Evolutionary conservation across 37 sponge, comb jelly and placozoan species (phyloP), one percentile per base, ranked within the genome.

Genomic region (Beroe ovata): DNA sequence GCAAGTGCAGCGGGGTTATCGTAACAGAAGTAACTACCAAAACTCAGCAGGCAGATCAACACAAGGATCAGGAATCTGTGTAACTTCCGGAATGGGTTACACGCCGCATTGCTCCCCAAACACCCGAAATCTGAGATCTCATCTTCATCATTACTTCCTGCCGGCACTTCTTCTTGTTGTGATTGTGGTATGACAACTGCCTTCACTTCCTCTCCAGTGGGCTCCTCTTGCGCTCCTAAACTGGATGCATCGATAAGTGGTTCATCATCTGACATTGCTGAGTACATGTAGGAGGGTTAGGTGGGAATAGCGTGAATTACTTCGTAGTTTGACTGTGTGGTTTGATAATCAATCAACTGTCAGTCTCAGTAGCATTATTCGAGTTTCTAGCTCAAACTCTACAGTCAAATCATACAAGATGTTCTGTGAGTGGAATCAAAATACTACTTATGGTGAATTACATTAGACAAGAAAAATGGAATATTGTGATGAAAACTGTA

Each of bases 1-100:
- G 63, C 89, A 29, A 98, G 89, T 0, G 99, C 93, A 26, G 96
- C 94, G 1, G 99, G 99, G 77, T 98, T 98, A 71, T 98, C 99
- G 42, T 95, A 98, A 14, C 93, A 93, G 39, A 92, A 98, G 93
- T 98, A 98, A 42, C 93, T 94, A 0, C 99, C 99, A 92, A 89
- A 32, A 60, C 34, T 30, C 90, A 90, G 32, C 11, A 63, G n/a
- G 37, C 90, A 66, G 22, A 77, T 77, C 8, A 77, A 25, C 1
- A 36, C 41, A 1, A 77, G 84, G 26, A 77, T 35, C 3, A 77
- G 25, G 38, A 77, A 77, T 25, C 84, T 33, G 47, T 77, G 84
- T 16, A 35, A 35, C 18, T 21, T 19, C 47, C 47, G 3, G 8
- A 77, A 36, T 42, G 84, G 84, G 47, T 42, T 77, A 26, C 84